These are phyloP conservation scores for Raja brachyura DNA, from an alignment of 2,113 vertebrate genomes.

Conservation along the genomic window DNA sequence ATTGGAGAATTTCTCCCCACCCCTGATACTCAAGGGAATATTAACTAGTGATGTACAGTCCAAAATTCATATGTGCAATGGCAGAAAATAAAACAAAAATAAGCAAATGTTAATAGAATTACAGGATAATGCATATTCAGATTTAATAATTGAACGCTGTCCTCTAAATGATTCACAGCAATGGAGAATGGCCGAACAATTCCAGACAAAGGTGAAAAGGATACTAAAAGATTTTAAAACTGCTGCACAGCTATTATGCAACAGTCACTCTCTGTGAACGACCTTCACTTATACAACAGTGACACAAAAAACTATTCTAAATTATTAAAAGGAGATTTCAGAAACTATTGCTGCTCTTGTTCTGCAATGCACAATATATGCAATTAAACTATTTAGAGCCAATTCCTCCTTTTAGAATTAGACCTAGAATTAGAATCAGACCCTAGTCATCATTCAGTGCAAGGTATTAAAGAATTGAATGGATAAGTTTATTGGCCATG, in stretches of 20 bases:
- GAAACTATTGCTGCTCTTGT: neutral
- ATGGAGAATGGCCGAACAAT: neutral
- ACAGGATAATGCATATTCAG: neutral
- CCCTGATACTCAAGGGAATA: too few species aligned
- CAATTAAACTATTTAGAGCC: neutral
- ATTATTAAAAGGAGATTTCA: neutral
- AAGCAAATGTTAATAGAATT: neutral
- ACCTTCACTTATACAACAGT: neutral
- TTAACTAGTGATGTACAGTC: too few species aligned
- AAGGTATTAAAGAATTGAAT: neutral
- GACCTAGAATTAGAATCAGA: neutral
- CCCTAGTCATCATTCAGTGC: neutral
- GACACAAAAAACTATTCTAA: neutral
- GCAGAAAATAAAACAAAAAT: neutral
- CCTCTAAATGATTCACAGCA: neutral
- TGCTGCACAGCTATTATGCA: neutral
- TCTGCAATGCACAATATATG: neutral
- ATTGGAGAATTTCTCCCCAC: too few species aligned
- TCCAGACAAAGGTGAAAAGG: neutral
- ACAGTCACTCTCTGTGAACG: neutral
- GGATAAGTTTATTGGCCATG: too few species aligned
- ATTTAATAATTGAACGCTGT: neutral
- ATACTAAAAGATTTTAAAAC: neutral
- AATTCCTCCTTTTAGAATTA: neutral
- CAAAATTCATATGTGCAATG: too few species aligned